Conservation (phyloP, 2,888 invertebrate genomes). For the Dascillus cervinus region DNA sequence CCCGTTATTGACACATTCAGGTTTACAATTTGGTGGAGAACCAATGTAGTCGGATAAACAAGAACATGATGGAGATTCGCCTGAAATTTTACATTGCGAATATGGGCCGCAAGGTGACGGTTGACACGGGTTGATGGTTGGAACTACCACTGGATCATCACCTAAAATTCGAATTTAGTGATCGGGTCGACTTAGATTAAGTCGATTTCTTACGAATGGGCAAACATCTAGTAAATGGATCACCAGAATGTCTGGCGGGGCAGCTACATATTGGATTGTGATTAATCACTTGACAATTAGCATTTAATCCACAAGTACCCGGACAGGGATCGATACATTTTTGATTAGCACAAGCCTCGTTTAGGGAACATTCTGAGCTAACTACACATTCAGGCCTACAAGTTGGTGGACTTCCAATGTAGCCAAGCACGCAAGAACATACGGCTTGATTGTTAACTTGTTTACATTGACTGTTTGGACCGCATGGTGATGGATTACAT, state of each 20-base stretch:
- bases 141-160: slow-evolving; percentile 34
- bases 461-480: slow-evolving; percentile 49
- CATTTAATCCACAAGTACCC: slow-evolving; percentile 49
- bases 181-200: neutral
- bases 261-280: slow-evolving; percentile 54
- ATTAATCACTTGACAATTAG: slow-evolving; percentile 50
- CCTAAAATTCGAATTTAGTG: neutral
- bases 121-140: slow-evolving; percentile 54
- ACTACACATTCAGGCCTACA: slow-evolving; percentile 53
- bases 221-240: slow-evolving; percentile 61
- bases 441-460: slow-evolving; percentile 47
- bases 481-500: slow-evolving; percentile 50
- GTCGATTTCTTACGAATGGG: slow-evolving; percentile 35
- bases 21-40: slow-evolving; percentile 63
- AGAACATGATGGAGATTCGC: slow-evolving; percentile 65
- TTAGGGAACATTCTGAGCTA: slow-evolving; percentile 49
- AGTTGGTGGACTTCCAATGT: slow-evolving; percentile 49
- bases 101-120: slow-evolving; percentile 76
- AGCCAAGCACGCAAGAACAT: slow-evolving; percentile 51
- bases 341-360: slow-evolving; percentile 51
- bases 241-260: slow-evolving; percentile 47
- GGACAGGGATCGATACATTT: slow-evolving; percentile 56
- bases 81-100: slow-evolving; percentile 49
- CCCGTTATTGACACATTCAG: slow-evolving; percentile 64
- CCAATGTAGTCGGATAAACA: slow-evolving; percentile 64